These are phyloP conservation scores for Alcis repandata DNA, from an alignment of 2,888 invertebrate species.

Conservation along the genomic window DNA sequence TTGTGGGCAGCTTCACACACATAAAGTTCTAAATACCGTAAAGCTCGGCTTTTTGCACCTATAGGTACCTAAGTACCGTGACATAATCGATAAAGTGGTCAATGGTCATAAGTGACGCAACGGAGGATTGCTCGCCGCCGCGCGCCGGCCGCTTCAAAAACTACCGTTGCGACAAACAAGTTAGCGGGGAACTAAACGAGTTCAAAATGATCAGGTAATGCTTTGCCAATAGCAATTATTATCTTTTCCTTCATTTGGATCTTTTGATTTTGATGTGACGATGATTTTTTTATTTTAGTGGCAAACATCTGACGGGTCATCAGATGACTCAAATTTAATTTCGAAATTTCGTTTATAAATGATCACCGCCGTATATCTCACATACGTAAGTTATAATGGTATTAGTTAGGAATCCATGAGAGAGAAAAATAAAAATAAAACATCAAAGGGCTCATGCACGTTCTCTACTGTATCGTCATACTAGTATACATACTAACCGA, in stretches of 20 bases:
- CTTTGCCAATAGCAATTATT: conserved; percentile 33
- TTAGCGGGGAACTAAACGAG: conserved; percentile 62
- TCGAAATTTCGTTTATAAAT: no score
- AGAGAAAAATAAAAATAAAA: no score
- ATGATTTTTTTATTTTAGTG: no score
- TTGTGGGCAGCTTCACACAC: not conserved
- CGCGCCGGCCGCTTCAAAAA: conserved; percentile 48
- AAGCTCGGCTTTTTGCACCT: not conserved
- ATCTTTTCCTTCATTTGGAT: not conserved
- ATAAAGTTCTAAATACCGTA: not conserved
- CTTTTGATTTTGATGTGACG: no score
- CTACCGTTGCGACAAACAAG: conserved; percentile 57
- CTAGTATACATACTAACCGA: no score
- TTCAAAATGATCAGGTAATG: conserved; percentile 58
- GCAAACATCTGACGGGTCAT: no score
- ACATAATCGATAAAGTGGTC: conserved; percentile 41
- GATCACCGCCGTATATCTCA: no score
- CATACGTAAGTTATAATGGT: no score
- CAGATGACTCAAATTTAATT: no score
- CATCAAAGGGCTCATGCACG: no score
- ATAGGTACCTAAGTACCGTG: conserved; percentile 19
- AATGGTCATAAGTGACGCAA: conserved; percentile 46
- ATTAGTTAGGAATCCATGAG: no score
- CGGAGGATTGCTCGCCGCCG: conserved; percentile 43
- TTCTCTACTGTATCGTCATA: no score